Percentiles rank a stretch among this genome's conserved stretches.
phyloP scores from a whole-genome alignment of 2,113 vertebrate genomes.

The Natator depressus region DNA sequence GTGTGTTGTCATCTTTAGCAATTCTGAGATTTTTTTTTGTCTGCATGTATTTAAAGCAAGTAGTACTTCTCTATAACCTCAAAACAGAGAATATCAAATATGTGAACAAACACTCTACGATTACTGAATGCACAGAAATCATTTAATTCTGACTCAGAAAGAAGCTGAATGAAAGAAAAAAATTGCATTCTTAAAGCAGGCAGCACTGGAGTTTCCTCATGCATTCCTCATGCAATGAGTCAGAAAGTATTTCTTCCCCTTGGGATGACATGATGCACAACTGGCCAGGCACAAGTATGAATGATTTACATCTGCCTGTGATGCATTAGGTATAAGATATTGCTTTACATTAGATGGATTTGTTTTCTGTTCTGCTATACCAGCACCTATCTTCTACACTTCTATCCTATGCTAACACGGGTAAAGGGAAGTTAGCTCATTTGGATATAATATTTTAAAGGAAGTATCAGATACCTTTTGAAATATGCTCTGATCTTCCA shows the following conservation, averaged over 20 bases:
- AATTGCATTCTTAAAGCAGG: conserved; percentile 34
- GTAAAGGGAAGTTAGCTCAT: neutral
- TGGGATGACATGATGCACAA: conserved; percentile 51
- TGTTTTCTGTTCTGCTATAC: neutral
- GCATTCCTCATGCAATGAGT: too few relatives aligned
- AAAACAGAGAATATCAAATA: conserved; percentile 40
- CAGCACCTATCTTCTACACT: conserved; percentile 8
- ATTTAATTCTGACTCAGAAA: conserved; percentile 34
- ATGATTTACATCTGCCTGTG: conserved; percentile 55
- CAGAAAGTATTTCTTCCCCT: conserved; percentile 60
- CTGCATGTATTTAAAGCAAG: conserved; percentile 32
- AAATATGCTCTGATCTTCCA: conserved; percentile 4
- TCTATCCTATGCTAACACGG: neutral
- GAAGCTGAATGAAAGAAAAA: conserved; percentile 32
- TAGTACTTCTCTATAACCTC: conserved; percentile 25
- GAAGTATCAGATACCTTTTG: neutral
- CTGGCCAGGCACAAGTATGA: conserved; percentile 56
- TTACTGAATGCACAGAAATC: conserved; percentile 35
- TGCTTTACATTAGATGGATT: neutral
- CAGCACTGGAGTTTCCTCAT: conserved; percentile 13
- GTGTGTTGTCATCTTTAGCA: neutral
- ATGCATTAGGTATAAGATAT: conserved; percentile 20
- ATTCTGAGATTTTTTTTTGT: conserved; percentile 35
- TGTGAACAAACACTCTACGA: neutral
- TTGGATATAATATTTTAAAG: conserved; percentile 12